Conservation (phyloP, 2,888 invertebrate species). For the Athalia rosae region DNA sequence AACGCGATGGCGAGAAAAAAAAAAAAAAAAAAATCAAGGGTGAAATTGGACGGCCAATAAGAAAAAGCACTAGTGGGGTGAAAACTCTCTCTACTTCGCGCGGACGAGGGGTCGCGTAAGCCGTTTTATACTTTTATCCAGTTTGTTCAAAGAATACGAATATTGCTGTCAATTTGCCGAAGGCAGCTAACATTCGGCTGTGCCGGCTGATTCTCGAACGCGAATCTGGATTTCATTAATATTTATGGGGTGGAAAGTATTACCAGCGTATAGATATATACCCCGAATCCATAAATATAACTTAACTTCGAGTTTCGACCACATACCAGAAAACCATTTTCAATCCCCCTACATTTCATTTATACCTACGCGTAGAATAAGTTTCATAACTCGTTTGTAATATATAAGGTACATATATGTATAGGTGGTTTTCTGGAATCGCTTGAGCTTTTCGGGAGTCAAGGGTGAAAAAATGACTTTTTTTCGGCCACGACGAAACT, state of each 20-base stretch:
- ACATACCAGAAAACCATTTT: constrained; percentile 35
- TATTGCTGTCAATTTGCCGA: constrained; percentile 41
- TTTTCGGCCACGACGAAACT: not conserved
- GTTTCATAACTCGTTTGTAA: too few species aligned
- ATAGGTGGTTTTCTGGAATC: not conserved
- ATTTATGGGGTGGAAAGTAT: constrained; percentile 41
- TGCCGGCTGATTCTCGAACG: constrained; percentile 14
- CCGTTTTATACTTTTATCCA: constrained; percentile 44
- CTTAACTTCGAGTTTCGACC: constrained; percentile 37
- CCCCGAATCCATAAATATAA: constrained; percentile 31
- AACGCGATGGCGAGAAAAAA: not conserved
- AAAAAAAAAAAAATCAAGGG: not conserved
- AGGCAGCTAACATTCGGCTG: not conserved
- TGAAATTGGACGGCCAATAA: not conserved
- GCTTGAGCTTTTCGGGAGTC: not conserved
- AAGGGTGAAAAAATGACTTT: constrained; percentile 45
- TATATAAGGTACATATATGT: not conserved
- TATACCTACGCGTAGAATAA: not conserved
- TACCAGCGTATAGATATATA: constrained; percentile 1
- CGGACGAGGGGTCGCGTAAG: not conserved
- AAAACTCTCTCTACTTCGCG: not conserved
- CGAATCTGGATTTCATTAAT: constrained; percentile 39
- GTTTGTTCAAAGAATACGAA: constrained; percentile 36
- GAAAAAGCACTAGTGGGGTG: not conserved
- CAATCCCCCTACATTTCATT: constrained; percentile 6